Base-by-base conservation (phyloP, 2,888 invertebrate genomes). In the Aleiodes alternator region DNA sequence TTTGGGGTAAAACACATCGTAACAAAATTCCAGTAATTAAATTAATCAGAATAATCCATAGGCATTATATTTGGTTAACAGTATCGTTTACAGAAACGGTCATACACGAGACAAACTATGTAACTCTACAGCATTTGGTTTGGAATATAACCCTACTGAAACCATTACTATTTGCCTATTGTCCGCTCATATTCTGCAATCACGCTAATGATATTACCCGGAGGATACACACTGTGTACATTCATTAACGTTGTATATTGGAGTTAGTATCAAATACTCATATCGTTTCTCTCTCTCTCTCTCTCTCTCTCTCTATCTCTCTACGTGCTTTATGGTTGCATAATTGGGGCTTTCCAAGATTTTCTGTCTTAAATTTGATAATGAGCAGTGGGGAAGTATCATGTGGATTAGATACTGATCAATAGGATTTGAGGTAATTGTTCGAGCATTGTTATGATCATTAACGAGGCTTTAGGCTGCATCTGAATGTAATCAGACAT, bases 141-240 rank as follows among this genome's bases (percentile, higher is more conserved):
- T 11, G 43, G 68, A 50, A 68, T 68, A 51, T 68, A 53, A 16
- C 7, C 14, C 53, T 53, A 23, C 68, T 4, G 23, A n/a, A 51
- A 51, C 51, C 51, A 68, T 64, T 68, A 68, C 68, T 68, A 68
- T 68, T 68, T 68, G 68, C 68, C 51, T 68, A 68, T 68, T 68
- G 68, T 68, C 51, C 51, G 51, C 51, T 68, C 68, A 68, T 68
- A 68, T 68, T 68, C 51, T 51, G 68, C 68, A 68, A 68, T 68
- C 68, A 68, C 68, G 68, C 11, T 68, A 68, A 68, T 68, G 51
- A 51, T 34, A 68, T 68, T 53, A 53, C 48, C 64, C 48, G 11
- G 31, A 6, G 64, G 23, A 14, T 7, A 31, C 50, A 51, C 51
- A 50, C 50, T 68, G 31, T 34, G 50, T 51, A 68, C 68, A 68